Evolutionary conservation across 2,797 vertebrate genomes (phyloP), one percentile per base, ranked within the genome.

Genomic region (Neosilurus mollespiculum): DNA sequence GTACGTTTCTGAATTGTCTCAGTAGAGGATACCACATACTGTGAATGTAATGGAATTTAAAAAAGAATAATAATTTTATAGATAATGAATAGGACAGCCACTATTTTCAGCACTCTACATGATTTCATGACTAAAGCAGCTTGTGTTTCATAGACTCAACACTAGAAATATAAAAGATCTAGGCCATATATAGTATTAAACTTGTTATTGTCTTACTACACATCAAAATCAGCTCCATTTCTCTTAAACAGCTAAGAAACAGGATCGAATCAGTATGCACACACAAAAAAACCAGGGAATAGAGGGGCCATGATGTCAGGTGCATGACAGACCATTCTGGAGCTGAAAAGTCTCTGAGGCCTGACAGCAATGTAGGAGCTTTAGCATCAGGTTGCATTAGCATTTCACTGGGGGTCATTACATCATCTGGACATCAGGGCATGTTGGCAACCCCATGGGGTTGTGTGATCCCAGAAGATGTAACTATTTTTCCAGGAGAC

Each of bases 361-460:
- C 76, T 76, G 79, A 86, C 58, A 85, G 85, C 82, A 83, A 85
- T 85, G 77, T 82, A 30, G 66, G 26, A 65, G 78, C 56, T 87
- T 71, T 65, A 66, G 88, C 34, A 62, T 89, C 88, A 80, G 79
- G 83, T 89, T 89, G 81, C 87, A 65, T 67, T 81, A 83, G 82
- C 86, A 84, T 85, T 82, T 69, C 82, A 72, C 37, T 78, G 12
- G 69, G 80, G 80, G 64, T 34, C 81, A 87, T 90, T 87, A 90
- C 87, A 86, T 90, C 88, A 90, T 82, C 20, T 61, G 78, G 79
- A 85, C 86, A 86, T 84, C 87, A 72, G 58, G 61, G 66, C 80
- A 86, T 69, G 37, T 85, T 85, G 83, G 78, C 83, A 86, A 71
- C 76, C 78, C 62, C 59, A 24, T 79, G 78, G 58, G 37, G 62